phyloP scores from a whole-genome alignment of 2,888 invertebrate genomes.

The Schizotus pectinicornis region DNA sequence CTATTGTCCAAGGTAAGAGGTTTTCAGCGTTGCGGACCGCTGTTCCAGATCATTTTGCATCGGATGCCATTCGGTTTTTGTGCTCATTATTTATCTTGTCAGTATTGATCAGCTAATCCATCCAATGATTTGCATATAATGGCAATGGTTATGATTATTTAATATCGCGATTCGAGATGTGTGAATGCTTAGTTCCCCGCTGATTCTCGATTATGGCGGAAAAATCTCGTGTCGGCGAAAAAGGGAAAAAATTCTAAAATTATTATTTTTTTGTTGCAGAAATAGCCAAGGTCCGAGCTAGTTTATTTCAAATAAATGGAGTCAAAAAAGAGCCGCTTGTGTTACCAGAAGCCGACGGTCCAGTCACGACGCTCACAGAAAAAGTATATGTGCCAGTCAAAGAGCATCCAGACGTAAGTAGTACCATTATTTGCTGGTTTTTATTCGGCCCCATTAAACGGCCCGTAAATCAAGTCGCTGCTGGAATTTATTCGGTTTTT shows the following conservation, averaged over 20 bases:
- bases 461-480: neutral
- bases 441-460: neutral
- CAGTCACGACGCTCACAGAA: constrained; percentile 92
- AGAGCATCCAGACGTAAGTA: constrained; percentile 99
- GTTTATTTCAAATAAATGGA: constrained; percentile 98
- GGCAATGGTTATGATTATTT: constrained; percentile 1
- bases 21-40: constrained; percentile 22
- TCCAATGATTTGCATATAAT: constrained; percentile 16
- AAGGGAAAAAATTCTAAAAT: neutral
- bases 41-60: constrained; percentile 14
- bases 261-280: constrained; percentile 73
- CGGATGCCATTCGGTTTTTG: constrained; percentile 6
- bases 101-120: constrained; percentile 14
- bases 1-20: constrained; percentile 18
- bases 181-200: no score
- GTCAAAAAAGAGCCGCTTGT: constrained; percentile 92
- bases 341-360: constrained; percentile 90
- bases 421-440: constrained; percentile 25
- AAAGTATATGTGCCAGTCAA: constrained; percentile 99
- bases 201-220: no score
- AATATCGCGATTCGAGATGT: neutral
- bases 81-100: constrained; percentile 19
- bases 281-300: constrained; percentile 97
- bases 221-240: neutral
- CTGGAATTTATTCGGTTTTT: no score